Percentiles rank a stretch among this genome's conserved stretches.
These are phyloP conservation scores for Meandrusa payeni DNA, from an alignment of 2,888 invertebrate genomes.

Conservation along the genomic window DNA sequence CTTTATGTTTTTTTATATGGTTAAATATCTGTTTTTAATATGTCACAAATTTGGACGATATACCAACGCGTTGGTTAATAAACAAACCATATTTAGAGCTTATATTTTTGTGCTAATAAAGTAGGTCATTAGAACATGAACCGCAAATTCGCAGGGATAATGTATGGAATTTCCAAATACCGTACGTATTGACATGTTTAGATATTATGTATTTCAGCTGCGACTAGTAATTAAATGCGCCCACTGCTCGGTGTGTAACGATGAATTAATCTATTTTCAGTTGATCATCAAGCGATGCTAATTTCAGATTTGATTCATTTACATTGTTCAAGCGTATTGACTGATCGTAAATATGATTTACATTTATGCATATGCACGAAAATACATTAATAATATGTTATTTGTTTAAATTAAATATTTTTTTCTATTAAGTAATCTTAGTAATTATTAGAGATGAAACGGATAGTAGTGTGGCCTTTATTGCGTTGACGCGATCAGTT, in stretches of 20 bases:
- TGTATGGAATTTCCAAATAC: constrained; percentile 30
- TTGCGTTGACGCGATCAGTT: too few relatives aligned
- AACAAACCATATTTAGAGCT: too few relatives aligned
- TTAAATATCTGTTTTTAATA: too few relatives aligned
- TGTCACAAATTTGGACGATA: too few relatives aligned
- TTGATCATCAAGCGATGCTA: constrained; percentile 35
- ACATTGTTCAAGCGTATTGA: background rate
- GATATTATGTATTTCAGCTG: constrained; percentile 44
- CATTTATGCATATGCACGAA: too few relatives aligned
- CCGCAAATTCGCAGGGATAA: constrained; percentile 36
- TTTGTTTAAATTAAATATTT: background rate
- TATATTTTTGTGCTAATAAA: background rate
- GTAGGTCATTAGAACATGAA: constrained; percentile 36
- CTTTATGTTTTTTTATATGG: too few relatives aligned
- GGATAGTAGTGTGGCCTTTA: too few relatives aligned
- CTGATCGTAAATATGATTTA: background rate
- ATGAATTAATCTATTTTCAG: constrained; percentile 38
- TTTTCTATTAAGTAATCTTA: too few relatives aligned
- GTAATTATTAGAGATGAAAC: too few relatives aligned
- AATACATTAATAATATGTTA: background rate
- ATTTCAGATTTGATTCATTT: constrained; percentile 22
- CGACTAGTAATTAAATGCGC: constrained; percentile 57
- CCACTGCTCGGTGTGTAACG: constrained; percentile 45
- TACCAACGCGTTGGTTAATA: background rate
- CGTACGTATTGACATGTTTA: constrained; percentile 30